phyloP scores from a whole-genome alignment of 2,797 vertebrate species.

The Dendrocincla tyrannina region DNA sequence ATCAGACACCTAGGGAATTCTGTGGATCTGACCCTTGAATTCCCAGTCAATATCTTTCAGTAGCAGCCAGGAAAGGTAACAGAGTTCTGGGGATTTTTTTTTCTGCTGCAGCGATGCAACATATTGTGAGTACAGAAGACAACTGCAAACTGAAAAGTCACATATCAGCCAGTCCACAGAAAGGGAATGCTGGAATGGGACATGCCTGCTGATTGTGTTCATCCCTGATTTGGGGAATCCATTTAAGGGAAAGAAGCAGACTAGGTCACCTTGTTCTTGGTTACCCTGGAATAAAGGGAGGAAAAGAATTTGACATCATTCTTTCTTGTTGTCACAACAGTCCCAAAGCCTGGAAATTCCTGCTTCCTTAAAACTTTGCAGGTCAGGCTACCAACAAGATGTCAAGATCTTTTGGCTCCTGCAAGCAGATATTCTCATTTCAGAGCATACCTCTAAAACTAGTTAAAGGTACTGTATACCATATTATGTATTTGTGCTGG shows the following conservation, averaged over 20 bases:
- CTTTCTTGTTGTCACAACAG: background rate
- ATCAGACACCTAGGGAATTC: background rate
- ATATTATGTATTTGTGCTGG: background rate
- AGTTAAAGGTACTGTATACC: background rate
- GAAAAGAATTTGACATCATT: background rate
- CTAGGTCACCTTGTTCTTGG: background rate
- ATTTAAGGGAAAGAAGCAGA: background rate
- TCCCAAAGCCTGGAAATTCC: slow-evolving; percentile 15
- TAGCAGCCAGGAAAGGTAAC: background rate
- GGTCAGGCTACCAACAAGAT: slow-evolving; percentile 4
- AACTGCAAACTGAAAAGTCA: background rate
- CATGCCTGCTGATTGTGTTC: background rate
- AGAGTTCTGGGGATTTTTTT: background rate
- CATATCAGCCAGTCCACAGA: background rate
- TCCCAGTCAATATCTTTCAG: background rate
- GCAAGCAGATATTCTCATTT: background rate
- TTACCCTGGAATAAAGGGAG: background rate
- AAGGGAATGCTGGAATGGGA: background rate
- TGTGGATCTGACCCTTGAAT: background rate
- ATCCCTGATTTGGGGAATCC: background rate
- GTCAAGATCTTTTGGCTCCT: background rate
- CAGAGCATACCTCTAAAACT: background rate
- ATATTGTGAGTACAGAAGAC: background rate
- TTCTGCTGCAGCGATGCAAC: background rate
- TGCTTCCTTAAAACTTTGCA: slow-evolving; percentile 22